Conservation (phyloP, 2,797 vertebrate species). For the Podarcis siculus region DNA sequence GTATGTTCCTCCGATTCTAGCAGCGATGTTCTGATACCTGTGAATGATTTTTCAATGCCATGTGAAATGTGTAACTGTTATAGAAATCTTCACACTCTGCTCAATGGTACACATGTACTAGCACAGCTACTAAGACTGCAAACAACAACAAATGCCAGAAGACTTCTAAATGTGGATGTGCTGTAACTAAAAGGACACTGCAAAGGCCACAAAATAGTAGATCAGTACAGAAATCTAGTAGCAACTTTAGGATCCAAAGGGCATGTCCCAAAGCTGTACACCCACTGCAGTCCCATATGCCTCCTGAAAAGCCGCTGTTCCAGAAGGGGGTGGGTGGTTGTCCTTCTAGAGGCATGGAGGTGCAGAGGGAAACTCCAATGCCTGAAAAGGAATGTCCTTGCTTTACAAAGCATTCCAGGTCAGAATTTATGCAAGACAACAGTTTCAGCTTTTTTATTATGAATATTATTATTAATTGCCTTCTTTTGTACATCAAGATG, state of each 20-base stretch:
- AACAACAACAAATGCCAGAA: background rate
- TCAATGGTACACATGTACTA: background rate
- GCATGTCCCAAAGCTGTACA: too few relatives aligned
- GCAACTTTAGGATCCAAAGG: background rate
- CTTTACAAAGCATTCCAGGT: background rate
- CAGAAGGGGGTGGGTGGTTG: too few relatives aligned
- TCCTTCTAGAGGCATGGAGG: background rate
- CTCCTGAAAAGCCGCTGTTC: background rate
- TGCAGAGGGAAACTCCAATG: too few relatives aligned
- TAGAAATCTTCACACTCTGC: background rate
- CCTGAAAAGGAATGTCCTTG: background rate
- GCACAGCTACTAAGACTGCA: background rate
- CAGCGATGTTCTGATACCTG: constrained; percentile 92
- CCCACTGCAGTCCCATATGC: background rate
- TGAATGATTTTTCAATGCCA: background rate
- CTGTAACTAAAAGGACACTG: background rate
- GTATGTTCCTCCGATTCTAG: constrained; percentile 94
- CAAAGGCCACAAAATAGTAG: background rate
- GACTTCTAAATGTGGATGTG: background rate
- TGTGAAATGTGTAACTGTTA: background rate
- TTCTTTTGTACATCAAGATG: too few relatives aligned
- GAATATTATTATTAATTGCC: too few relatives aligned
- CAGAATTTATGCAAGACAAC: too few relatives aligned
- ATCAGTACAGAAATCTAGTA: background rate
- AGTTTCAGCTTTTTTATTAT: too few relatives aligned